Evolutionary conservation across 2,797 vertebrate species (phyloP).

Genomic region (Notolabrus celidotus): DNA sequence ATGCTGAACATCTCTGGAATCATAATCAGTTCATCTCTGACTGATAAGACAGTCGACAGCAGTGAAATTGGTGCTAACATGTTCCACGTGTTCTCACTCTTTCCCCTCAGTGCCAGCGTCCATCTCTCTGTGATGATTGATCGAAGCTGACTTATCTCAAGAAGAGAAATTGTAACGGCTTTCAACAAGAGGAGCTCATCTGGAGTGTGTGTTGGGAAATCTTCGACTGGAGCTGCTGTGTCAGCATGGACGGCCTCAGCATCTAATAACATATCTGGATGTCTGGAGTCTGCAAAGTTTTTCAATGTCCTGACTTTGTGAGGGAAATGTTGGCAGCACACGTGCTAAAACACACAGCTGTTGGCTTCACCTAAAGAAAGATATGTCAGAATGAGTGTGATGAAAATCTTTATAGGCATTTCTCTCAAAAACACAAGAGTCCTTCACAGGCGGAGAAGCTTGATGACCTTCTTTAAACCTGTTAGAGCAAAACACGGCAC

Average conservation of each 20-base stretch:
- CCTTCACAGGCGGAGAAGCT: conserved; percentile 12
- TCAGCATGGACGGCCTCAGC: background rate
- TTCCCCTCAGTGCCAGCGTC: conserved; percentile 9
- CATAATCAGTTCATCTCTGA: background rate
- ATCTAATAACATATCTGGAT: conserved; percentile 33
- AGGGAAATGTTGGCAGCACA: conserved; percentile 28
- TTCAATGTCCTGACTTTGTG: conserved; percentile 41
- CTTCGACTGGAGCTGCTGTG: background rate
- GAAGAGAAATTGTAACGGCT: conserved; percentile 5
- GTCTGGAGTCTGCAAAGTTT: conserved; percentile 30
- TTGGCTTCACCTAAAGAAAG: conserved; percentile 37
- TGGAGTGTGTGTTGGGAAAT: conserved; percentile 14
- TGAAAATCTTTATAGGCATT: conserved; percentile 34
- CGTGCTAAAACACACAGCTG: conserved; percentile 41
- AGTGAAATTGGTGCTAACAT: conserved; percentile 13
- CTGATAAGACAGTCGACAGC: conserved; percentile 20
- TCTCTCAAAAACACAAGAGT: too few relatives aligned
- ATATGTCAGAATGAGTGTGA: conserved; percentile 39
- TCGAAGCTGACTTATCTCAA: conserved; percentile 1
- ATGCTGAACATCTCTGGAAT: conserved; percentile 2
- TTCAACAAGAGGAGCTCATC: conserved; percentile 23
- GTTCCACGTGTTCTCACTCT: conserved; percentile 29
- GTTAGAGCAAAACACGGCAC: too few relatives aligned
- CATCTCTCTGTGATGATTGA: conserved; percentile 12
- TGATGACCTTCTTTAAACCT: too few relatives aligned